Evolutionary conservation across 2,888 invertebrate species (phyloP), one percentile per base, ranked within the genome.

Genomic region (Meganola albula): DNA sequence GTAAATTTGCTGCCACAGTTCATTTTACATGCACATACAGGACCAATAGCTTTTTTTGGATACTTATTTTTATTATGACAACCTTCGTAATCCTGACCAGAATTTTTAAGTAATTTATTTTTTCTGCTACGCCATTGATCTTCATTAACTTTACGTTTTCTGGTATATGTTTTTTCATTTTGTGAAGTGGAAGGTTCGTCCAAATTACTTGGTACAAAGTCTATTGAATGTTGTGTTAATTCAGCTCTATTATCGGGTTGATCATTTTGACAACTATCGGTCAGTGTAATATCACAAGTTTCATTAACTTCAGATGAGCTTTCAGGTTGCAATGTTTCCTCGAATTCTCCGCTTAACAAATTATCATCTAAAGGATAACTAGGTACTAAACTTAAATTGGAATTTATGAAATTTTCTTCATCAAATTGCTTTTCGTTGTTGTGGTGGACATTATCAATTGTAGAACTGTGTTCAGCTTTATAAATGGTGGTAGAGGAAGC

Each of bases 71-170:
- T 43, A 20, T 27, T 21, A 31, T 11, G 18, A 11, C 14, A 11
- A 27, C 34, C 27, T 31, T 25, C 25, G 21, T 37, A 43, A n/a
- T n/a, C 10, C 25, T 33, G 10, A 6, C 37, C 42, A 13, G 26
- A 26, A 28, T 42, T 33, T 31, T 42, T 42, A 8, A 39, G 26
- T 27, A 20, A 13, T 26, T 43, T 41, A 29, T 42, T 43, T 30
- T 37, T 34, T 10, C 28, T 27, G 10, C 20, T 12, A 8, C 10
- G 3, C 36, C 38, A 37, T 12, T 31, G 11, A 9, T 24, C 8
- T 29, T 22, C 29, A 23, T 41, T 18, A 22, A 24, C n/a, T 14
- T 8, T 24, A 13, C 24, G 24, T 24, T 24, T 24, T 24, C 24
- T 24, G 24, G 3, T 18, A 11, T 8, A 11, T 18, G 10, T 27